Evolutionary conservation across 2,888 invertebrate species (phyloP).

Genomic region (Resseliella maxima): DNA sequence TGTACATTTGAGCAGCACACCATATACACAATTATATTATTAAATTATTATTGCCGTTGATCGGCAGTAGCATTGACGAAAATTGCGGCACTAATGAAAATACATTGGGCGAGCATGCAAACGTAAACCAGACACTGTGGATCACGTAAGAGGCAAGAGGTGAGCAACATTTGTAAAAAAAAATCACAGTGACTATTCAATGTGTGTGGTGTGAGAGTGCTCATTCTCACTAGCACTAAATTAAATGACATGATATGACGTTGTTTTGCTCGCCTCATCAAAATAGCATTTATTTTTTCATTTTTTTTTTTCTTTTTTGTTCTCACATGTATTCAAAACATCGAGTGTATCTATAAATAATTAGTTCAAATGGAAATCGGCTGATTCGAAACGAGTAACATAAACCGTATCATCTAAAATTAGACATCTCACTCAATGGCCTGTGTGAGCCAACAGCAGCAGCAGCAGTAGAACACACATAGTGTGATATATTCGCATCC

Average conservation of each 20-base stretch:
- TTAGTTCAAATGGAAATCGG: conserved; percentile 43
- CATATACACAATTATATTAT: not conserved
- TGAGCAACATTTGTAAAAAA: too few relatives aligned
- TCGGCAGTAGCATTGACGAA: not conserved
- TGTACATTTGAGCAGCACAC: not conserved
- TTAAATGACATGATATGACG: conserved; percentile 10
- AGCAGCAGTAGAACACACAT: not conserved
- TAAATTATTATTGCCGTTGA: conserved; percentile 46
- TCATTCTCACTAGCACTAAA: not conserved
- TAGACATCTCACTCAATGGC: conserved; percentile 30
- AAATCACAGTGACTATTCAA: not conserved
- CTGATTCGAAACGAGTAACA: conserved; percentile 1
- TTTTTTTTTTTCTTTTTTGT: too few relatives aligned
- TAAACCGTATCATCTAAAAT: conserved; percentile 41
- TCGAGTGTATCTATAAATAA: not conserved
- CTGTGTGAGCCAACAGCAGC: not conserved
- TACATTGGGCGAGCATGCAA: not conserved
- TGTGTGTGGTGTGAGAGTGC: not conserved
- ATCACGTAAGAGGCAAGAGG: too few relatives aligned
- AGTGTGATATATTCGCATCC: not conserved
- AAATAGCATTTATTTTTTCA: conserved; percentile 14
- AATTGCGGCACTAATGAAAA: not conserved
- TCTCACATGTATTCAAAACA: not conserved
- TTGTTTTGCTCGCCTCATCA: not conserved
- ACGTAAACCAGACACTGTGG: not conserved